Evolutionary conservation across 2,797 vertebrate genomes (phyloP).

Genomic region (Steatocranus sp.): DNA sequence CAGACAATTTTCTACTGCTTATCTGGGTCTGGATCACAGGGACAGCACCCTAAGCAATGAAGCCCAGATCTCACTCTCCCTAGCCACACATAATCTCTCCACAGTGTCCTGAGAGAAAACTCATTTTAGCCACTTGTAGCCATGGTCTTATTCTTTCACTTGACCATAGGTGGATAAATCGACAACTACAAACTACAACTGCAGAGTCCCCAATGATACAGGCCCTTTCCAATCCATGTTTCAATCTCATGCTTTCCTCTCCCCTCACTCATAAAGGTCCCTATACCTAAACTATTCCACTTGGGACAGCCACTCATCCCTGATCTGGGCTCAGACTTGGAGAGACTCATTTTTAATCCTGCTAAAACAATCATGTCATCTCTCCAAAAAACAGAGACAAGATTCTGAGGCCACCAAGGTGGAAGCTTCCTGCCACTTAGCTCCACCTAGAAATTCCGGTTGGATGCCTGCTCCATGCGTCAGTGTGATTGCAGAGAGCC

Average conservation of each 20-base stretch:
- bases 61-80: neutral
- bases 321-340: neutral
- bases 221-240: neutral
- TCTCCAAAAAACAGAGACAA: neutral
- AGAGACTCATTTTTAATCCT: neutral
- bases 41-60: neutral
- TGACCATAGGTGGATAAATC: neutral
- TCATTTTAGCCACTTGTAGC: neutral
- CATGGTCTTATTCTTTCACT: neutral
- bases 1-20: neutral
- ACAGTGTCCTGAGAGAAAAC: neutral
- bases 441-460: neutral
- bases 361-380: neutral
- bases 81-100: neutral
- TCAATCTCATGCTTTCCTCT: neutral
- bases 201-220: neutral
- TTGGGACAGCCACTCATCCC: neutral
- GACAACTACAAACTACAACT: neutral
- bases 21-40: neutral
- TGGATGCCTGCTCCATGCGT: neutral
- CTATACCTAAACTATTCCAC: neutral
- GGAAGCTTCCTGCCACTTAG: fast-evolving
- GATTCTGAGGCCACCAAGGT: neutral
- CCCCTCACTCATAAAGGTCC: fast-evolving
- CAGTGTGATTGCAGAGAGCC: neutral